Evolutionary conservation across 2,113 vertebrate species (phyloP), one percentile per base, ranked within the genome.

Genomic region (Pundamilia nyererei): DNA sequence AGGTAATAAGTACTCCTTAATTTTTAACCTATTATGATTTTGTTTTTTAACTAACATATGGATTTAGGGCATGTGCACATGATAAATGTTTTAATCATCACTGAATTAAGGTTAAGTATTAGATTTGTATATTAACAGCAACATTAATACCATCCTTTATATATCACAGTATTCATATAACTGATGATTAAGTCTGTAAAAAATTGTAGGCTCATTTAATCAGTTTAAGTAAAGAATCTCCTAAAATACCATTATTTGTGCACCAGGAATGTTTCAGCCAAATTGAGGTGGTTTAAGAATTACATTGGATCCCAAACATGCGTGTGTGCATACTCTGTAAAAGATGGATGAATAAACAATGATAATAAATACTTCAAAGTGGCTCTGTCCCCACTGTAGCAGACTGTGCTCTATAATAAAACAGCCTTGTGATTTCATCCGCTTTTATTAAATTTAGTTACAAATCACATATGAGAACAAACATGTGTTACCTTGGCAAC

Each of bases 401-500:
- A 89, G 56, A 5, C 80, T 49, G 54, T 13, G 42, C 82, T 86
- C 65, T 17, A 45, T 82, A 42, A 56, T 77, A 87, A 80, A 84
- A 87, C 88, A 89, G 86, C 88, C 80, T 21, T n/a, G 24, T 81
- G 89, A 85, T 90, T 94, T 89, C 86, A 82, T 70, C 55, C 87
- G 89, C 90, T 87, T 89, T 93, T 84, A 92, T 92, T 83, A 85
- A 89, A 94, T 93, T 91, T 84, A 91, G 89, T 89, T 93, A 60
- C 93, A 86, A 89, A 94, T 94, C 93, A 91, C 93, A 92, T 84
- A 89, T 82, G 88, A 68, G n/a, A 70, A 82, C 70, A 54, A 86
- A 90, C 80, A 53, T 89, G 87, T 68, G 94, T 95, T 95, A 91
- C 94, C 94, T 33, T 93, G 93, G 93, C 86, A 95, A 95, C 94